phyloP scores from a whole-genome alignment of 2,797 vertebrate species.

The Brotogeris chrysoptera region DNA sequence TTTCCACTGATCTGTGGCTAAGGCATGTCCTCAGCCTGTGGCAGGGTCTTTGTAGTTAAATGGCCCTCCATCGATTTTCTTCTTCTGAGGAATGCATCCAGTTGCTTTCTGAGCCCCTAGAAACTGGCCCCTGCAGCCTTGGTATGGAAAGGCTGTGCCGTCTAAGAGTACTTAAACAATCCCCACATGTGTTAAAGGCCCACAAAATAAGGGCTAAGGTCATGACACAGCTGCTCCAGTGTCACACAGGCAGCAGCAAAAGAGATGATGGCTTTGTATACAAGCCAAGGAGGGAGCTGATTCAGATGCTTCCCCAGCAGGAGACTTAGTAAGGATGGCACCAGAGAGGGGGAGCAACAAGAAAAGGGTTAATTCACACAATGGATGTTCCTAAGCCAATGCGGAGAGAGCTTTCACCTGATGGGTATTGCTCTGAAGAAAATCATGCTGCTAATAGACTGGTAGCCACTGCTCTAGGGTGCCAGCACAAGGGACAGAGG shows the following conservation, averaged over 20 bases:
- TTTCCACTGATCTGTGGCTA: conserved; percentile 2
- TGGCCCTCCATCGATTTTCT: conserved; percentile 26
- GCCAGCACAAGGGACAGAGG: not conserved
- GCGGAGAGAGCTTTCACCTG: not conserved
- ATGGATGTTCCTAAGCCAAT: not conserved
- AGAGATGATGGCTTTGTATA: conserved; percentile 42
- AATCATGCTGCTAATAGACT: not conserved
- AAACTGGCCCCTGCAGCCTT: conserved; percentile 1
- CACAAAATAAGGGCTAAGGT: conserved; percentile 27
- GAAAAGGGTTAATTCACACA: not conserved
- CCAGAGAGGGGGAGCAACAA: not conserved
- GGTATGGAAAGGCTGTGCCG: not conserved
- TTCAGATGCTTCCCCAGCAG: not conserved
- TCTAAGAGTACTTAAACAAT: conserved; percentile 31
- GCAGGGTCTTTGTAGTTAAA: conserved; percentile 41
- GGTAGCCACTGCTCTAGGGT: not conserved
- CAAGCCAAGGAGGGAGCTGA: not conserved
- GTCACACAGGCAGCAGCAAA: not conserved
- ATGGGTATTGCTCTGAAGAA: not conserved
- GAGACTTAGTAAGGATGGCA: not conserved
- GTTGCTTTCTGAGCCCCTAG: not conserved
- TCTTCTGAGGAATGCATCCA: not conserved
- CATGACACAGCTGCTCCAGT: not conserved
- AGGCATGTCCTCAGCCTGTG: conserved; percentile 11
- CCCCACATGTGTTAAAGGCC: conserved; percentile 28